Base-by-base conservation (phyloP, 2,888 invertebrate genomes). In the Cenopis cana region DNA sequence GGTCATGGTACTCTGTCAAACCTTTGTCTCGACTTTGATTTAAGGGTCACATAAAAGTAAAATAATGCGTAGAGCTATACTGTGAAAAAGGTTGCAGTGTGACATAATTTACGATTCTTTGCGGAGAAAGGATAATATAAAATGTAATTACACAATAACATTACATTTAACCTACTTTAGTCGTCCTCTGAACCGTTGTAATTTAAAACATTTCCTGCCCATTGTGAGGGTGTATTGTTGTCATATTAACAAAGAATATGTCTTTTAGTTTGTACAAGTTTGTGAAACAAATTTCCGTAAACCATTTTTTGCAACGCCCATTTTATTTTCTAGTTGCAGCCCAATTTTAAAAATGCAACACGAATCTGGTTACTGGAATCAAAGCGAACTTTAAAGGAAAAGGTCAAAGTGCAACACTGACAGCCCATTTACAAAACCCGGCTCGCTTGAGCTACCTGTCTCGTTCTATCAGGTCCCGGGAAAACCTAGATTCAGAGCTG, bases 401-500 rank as follows among this genome's bases (percentile, higher is more conserved):
- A 86, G 85, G 85, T 85, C 83, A 82, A 77, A 81, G 82, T 85
- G 82, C 83, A 81, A 76, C 72, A 74, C 72, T 69, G 74, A 72
- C 73, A 65, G 41, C 76, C 82, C 81, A 85, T 83, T 83, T 83
- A 77, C 79, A 79, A 81, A 78, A 75, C 76, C 80, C 78, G 74
- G 76, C 77, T 73, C 76, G 81, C 78, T 75, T 73, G 78, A 85
- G 84, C 87, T 87, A 83, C 83, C 90, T 80, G 78, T 90, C 90
- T 83, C 89, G 78, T 79, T 90, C 87, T 79, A 77, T 81, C 85
- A 78, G 78, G 76, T 83, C 90, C 89, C 88, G 89, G 89, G 82
- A 86, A 85, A 86, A 84, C 87, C 87, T 86, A 88, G 84, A 86
- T 89, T 82, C 82, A 81, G 83, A 81, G 76, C 79, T 80, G 79